Evolutionary conservation across 2,113 vertebrate genomes (phyloP).

Genomic region (Origma solitaria): DNA sequence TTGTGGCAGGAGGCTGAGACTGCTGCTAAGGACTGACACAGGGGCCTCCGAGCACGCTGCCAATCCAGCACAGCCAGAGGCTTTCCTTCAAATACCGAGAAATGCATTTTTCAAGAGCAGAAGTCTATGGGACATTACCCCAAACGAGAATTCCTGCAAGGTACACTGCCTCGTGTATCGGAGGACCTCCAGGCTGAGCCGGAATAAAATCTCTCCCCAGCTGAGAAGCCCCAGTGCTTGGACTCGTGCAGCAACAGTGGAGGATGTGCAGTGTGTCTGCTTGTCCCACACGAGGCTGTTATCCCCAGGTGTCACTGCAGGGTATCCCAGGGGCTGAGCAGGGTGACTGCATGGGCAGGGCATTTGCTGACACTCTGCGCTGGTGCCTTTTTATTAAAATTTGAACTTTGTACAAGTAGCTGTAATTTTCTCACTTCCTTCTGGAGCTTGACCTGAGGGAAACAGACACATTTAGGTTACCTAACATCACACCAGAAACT

Average conservation of each 20-base stretch:
- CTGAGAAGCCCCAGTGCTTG: background rate
- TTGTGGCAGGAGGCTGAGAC: background rate
- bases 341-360: accelerated
- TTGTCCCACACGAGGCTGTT: accelerated
- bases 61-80: background rate
- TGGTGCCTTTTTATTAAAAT: background rate
- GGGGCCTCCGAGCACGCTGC: background rate
- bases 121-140: background rate
- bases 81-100: background rate
- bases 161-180: background rate
- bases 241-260: accelerated
- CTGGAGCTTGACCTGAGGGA: background rate
- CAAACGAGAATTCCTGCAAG: background rate
- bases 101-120: background rate
- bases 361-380: background rate
- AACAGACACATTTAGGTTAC: background rate
- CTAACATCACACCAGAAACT: background rate
- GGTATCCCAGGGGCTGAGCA: background rate
- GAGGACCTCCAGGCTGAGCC: background rate
- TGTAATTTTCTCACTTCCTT: background rate
- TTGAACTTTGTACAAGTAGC: background rate
- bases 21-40: background rate
- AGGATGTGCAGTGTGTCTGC: background rate
- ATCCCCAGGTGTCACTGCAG: background rate
- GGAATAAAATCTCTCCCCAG: background rate